phyloP scores from a whole-genome alignment of 2,113 vertebrate species.

The Emydura subglobosa region DNA sequence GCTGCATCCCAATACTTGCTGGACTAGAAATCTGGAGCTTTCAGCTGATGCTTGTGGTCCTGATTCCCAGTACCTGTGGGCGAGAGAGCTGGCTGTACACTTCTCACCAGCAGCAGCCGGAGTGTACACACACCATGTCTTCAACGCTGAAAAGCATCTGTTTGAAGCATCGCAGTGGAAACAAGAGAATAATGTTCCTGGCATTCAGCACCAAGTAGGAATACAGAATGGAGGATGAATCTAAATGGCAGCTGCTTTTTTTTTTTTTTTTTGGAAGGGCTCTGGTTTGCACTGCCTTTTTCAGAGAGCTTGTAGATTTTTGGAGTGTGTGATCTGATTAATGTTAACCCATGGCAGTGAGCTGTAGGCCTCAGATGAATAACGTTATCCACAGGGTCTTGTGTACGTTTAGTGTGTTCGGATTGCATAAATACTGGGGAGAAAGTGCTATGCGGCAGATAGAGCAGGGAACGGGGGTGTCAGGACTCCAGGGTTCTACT shows the following conservation, averaged over 20 bases:
- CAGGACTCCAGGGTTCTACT: not conserved
- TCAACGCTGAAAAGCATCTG: not conserved
- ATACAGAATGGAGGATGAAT: not conserved
- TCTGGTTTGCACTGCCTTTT: not conserved
- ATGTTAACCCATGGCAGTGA: not conserved
- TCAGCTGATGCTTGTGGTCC: not conserved
- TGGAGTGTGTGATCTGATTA: not conserved
- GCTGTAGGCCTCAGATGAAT: not conserved
- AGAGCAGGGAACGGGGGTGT: not conserved
- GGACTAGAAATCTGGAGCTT: not conserved
- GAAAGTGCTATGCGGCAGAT: not conserved
- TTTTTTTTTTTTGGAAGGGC: not conserved
- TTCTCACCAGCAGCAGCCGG: not conserved
- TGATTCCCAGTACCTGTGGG: not conserved
- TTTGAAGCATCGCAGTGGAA: conserved; percentile 1
- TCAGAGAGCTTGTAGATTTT: not conserved
- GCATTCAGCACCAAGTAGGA: not conserved
- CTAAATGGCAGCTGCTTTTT: not conserved
- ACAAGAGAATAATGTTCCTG: not conserved
- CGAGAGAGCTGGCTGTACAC: not conserved
- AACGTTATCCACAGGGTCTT: not conserved
- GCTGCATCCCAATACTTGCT: not conserved
- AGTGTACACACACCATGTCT: not conserved
- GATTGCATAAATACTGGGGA: not conserved
- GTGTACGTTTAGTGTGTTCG: not conserved